These are phyloP conservation scores for Pleuronectes platessa DNA, from an alignment of 2,113 vertebrate genomes.

Conservation along the genomic window DNA sequence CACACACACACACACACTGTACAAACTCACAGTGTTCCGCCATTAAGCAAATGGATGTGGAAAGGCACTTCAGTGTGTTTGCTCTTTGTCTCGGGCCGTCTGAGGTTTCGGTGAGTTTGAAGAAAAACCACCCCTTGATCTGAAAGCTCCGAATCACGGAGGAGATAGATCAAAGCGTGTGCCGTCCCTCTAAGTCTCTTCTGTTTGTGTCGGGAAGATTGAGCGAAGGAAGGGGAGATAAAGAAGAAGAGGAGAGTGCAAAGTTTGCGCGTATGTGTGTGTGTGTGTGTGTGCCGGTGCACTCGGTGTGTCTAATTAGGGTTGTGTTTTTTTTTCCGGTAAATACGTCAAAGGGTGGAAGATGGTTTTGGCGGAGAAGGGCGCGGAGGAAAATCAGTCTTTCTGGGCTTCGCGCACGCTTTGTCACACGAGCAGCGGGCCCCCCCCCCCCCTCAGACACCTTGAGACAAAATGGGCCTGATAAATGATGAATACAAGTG, in stretches of 20 bases:
- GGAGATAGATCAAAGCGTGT: constrained; percentile 73
- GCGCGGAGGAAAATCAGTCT: constrained; percentile 27
- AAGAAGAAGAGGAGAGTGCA: constrained; percentile 51
- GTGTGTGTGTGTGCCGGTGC: background rate
- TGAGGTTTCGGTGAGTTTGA: constrained; percentile 70
- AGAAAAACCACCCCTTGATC: constrained; percentile 79
- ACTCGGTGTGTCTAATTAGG: constrained; percentile 56
- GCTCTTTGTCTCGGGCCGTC: constrained; percentile 67
- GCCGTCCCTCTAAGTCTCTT: constrained; percentile 55
- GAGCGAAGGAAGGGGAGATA: constrained; percentile 55
- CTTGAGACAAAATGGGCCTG: constrained; percentile 30
- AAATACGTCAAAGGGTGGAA: constrained; percentile 29
- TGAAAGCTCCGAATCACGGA: constrained; percentile 70
- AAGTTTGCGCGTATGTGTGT: constrained; percentile 49
- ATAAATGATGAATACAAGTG: constrained; percentile 42
- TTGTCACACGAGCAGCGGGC: constrained; percentile 27
- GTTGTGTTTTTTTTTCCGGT: constrained; percentile 24
- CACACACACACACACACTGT: constrained; percentile 37
- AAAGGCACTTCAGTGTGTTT: constrained; percentile 69
- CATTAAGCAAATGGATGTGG: constrained; percentile 73
- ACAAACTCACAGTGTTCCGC: constrained; percentile 18
- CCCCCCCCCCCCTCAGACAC: constrained; percentile 19
- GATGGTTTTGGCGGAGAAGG: constrained; percentile 36
- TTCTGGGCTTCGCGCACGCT: constrained; percentile 19
- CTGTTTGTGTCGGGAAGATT: constrained; percentile 54